Evolutionary conservation across 2,888 invertebrate species (phyloP), one percentile per base, ranked within the genome.

Genomic region (Phytoseiulus persimilis): DNA sequence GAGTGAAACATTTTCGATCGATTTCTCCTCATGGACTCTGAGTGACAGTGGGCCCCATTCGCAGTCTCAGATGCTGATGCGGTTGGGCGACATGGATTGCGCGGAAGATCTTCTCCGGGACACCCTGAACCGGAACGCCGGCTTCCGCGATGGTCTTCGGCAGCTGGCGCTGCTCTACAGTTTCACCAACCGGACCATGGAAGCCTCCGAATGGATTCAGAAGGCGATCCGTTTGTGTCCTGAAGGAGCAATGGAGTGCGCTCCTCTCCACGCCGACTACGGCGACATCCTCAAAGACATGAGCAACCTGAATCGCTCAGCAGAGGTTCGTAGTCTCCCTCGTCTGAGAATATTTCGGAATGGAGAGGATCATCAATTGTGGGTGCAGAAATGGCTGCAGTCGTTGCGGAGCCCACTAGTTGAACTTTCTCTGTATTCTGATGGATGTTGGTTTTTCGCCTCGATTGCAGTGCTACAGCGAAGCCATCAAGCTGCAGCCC

Each of bases 221-320:
- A 90, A 90, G 89, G 91, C 91, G 23, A 90, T 91, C 32, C 91
- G 90, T 87, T 83, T 91, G 18, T 91, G 91, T 90, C 89, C 90
- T 9, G 91, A 91, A 83, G 90, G 90, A n/a, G 90, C 89, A 83
- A 90, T 87, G 83, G 90, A 91, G 28, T 91, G 91, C 83, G 91
- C 91, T 0, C 91, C 91, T 46, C 90, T 91, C 89, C 91, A 91
- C 84, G 91, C 91, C 32, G 91, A 91, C 90, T 91, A 91, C 89
- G 91, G 91, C 11, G 91, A 91, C 87, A 91, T 91, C 83, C 90
- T 91, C 0, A 91, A 91, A 90, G 91, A 91, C 83, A 90, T 91
- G 91, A 90, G 91, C 65, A 91, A 91, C 90, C 91, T 90, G 90
- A 91, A 91, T 65, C 90, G 91, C 23, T 91, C 91, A 11, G 91